Evolutionary conservation across 2,113 vertebrate genomes (phyloP).

Genomic region (Phainopepla nitens): DNA sequence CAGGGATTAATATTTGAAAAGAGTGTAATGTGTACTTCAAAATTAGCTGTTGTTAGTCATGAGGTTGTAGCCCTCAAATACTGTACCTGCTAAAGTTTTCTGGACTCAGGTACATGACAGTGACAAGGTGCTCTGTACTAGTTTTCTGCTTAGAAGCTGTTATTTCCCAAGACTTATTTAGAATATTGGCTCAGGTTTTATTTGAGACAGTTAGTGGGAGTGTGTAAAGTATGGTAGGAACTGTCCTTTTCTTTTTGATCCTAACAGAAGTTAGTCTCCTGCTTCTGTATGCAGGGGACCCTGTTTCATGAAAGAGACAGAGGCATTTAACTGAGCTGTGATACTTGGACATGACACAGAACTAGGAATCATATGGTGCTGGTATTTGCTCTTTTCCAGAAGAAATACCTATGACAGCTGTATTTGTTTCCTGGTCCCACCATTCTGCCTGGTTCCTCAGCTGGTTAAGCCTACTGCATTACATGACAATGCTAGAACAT

Average conservation of each 20-base stretch:
- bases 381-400: background rate
- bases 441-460: background rate
- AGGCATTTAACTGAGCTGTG: background rate
- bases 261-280: background rate
- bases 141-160: background rate
- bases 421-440: background rate
- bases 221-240: background rate
- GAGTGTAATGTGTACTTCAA: background rate
- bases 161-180: background rate
- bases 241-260: background rate
- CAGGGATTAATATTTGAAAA: background rate
- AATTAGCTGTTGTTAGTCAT: background rate
- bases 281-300: background rate
- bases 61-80: background rate
- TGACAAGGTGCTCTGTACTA: background rate
- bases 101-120: background rate
- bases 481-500: conserved; percentile 31
- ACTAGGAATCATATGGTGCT: background rate
- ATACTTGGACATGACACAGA: background rate
- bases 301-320: background rate
- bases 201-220: background rate
- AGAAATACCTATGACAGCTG: background rate
- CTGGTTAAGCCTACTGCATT: background rate
- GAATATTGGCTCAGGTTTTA: background rate
- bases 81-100: background rate